Base-by-base conservation (phyloP, 2,888 invertebrate genomes). In the Coleophora flavipennella region DNA sequence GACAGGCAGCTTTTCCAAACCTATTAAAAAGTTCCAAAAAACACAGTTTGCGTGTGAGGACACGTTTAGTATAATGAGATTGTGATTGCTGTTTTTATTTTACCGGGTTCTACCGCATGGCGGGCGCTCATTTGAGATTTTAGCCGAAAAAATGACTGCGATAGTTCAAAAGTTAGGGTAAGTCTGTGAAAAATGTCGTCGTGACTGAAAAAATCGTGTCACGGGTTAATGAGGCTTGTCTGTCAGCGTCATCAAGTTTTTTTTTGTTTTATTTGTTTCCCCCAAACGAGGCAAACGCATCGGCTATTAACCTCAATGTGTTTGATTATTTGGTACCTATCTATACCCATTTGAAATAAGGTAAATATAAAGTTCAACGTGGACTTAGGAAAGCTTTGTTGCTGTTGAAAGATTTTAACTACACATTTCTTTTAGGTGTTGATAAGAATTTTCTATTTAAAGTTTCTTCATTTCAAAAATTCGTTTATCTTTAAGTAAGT, bases 211-310 rank as follows among this genome's bases (percentile, higher is more conserved):
- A 64, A 60, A 62, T 62, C 57, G 61, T 68, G 63, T 62, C 63
- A 57, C 50, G 44, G 52, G 55, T 55, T 72, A 76, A 78, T 71
- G 78, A 77, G 66, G 37, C 35, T 40, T 67, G 76, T 71, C 68
- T 63, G 63, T 69, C 72, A 65, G 55, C 57, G 64, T 61, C 64
- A 59, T 61, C 36, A 51, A 62, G 55, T 59, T 70, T 61, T 57
- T 55, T 49, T 47, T 54, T 68, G 63, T 65, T 29, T 20, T 20
- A 4, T 4, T 20, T 20, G 3, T 6, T 20, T 20, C 6, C 20
- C 20, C 6, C 54, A 59, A 73, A 69, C 64, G 60, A 66, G 59
- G 58, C 59, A 59, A 72, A 69, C 62, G 64, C 65, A 65, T 65
- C 53, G 48, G 48, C 62, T 52, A 67, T 71, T 72, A 70, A 70